phyloP scores from a whole-genome alignment of 1,140 invertebrate species.

The Drosophila elegans region DNA sequence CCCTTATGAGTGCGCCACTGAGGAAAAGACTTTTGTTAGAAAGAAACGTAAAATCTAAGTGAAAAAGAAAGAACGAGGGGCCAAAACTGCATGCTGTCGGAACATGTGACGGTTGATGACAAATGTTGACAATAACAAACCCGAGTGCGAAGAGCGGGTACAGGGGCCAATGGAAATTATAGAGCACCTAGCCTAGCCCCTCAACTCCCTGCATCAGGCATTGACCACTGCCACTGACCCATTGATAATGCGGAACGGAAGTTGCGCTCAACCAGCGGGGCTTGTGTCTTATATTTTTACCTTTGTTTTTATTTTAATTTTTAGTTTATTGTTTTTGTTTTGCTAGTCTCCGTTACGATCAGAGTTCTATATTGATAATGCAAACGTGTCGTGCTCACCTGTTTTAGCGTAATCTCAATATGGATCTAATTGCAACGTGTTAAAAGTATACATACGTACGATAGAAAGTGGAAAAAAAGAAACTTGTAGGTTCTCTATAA shows the following conservation, averaged over 20 bases:
- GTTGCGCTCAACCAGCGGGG: constrained; percentile 28
- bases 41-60: background rate
- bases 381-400: constrained; percentile 21
- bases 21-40: constrained; percentile 10
- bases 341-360: constrained; percentile 17
- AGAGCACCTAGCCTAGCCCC: constrained; percentile 12
- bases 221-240: constrained; percentile 67
- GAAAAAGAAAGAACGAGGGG: constrained; percentile 17
- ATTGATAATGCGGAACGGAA: constrained; percentile 76
- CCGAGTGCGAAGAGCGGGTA: background rate
- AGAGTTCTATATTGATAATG: constrained; percentile 27
- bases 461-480: background rate
- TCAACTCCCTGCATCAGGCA: constrained; percentile 18
- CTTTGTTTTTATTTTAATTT: constrained; percentile 31
- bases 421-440: constrained; percentile 1
- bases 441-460: background rate
- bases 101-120: constrained; percentile 75
- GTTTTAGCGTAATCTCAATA: background rate
- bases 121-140: constrained; percentile 45
- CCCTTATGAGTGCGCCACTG: background rate
- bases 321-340: constrained; percentile 40
- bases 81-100: constrained; percentile 51
- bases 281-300: background rate
- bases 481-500: background rate
- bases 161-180: constrained; percentile 9